phyloP scores from a whole-genome alignment of 2,113 vertebrate genomes.

The Sceloporus undulatus region DNA sequence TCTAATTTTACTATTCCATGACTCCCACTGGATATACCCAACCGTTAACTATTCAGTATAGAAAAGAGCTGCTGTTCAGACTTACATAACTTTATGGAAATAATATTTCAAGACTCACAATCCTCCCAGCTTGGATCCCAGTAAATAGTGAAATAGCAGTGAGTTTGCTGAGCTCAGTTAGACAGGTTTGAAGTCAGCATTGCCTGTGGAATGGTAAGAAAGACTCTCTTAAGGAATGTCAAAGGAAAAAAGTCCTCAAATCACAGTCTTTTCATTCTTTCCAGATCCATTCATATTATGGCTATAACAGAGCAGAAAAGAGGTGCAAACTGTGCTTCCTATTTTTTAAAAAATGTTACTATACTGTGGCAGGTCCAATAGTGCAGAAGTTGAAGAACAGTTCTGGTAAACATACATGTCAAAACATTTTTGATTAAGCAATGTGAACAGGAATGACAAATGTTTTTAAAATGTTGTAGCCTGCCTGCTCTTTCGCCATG shows the following conservation, averaged over 20 bases:
- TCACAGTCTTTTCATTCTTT: constrained; percentile 18
- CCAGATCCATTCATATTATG: constrained; percentile 22
- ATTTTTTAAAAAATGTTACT: constrained; percentile 11
- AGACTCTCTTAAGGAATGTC: constrained; percentile 12
- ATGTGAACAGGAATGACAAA: not conserved
- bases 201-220: constrained; percentile 22
- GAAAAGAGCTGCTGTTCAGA: constrained; percentile 1
- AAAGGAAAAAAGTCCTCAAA: not conserved
- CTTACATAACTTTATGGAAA: not conserved
- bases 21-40: accelerated
- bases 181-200: constrained; percentile 6
- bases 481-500: not conserved
- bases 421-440: not conserved
- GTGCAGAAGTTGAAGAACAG: not conserved
- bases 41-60: not conserved
- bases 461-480: not conserved
- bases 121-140: constrained; percentile 9
- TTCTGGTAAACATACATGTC: not conserved
- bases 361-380: not conserved
- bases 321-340: not conserved
- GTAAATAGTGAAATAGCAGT: constrained; percentile 7
- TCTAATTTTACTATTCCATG: not conserved
- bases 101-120: constrained; percentile 16
- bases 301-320: constrained; percentile 17
- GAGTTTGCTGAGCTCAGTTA: constrained; percentile 13